Evolutionary conservation across 2,113 vertebrate species (phyloP), one percentile per base, ranked within the genome.

Genomic region (Pseudorectes ferrugineus): DNA sequence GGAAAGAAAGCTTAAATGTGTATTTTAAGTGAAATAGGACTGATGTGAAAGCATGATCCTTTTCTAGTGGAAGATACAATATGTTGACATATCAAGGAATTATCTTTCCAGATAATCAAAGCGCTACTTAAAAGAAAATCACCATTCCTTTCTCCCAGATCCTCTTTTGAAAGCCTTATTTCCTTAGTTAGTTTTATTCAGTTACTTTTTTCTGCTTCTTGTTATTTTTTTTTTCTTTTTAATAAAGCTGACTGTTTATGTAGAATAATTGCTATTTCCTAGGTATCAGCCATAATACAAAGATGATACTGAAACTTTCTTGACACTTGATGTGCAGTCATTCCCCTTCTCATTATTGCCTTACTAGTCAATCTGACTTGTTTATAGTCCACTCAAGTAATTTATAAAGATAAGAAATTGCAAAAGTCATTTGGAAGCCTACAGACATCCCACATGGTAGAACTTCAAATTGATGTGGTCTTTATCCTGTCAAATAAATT

Each of bases 191-290:
- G 67, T 88, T 93, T 91, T 71, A 24, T 80, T 88, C 71, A 93
- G 70, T 84, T 97, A 76, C 11, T 76, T 95, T 97, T 95, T 79
- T 68, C 74, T 96, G 73, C 35, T 84, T 93, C 36, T 94, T 94
- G 24, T 92, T 93, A 88, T 38, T 89, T 43, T 77, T 43, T 77
- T 87, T 49, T 70, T 54, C 58, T 75, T 95, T 43, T 73, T 92
- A 96, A 93, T 93, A 96, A 96, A 92, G 66, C 58, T 91, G 48
- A 88, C 61, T 82, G 38, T 96, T 97, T 96, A 96, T 89, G 59
- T 95, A 91, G 87, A 93, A 94, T 95, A 95, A 96, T 95, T 95
- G 94, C 26, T 97, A 96, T 98, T 97, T 98, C 82, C 59, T 91
- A 75, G 9, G 28, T 88, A 82, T 94, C 84, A 86, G 38, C 16